Conservation (phyloP, 2,797 vertebrate species). For the Neosilurus hyrtlii region DNA sequence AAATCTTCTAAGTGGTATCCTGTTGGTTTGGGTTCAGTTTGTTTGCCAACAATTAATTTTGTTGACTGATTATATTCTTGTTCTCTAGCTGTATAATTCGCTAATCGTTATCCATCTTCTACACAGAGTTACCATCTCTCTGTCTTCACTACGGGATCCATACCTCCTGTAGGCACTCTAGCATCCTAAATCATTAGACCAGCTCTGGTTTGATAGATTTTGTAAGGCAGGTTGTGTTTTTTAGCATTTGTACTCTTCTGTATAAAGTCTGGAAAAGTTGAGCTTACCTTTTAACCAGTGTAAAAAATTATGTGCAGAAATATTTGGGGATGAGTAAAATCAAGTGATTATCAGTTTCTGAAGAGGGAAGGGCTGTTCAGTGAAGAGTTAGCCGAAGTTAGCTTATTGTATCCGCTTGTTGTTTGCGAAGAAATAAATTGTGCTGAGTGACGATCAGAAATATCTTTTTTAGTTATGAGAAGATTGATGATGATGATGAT, state of each 20-base stretch:
- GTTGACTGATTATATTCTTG: not conserved
- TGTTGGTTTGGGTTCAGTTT: not conserved
- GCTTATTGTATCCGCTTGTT: not conserved
- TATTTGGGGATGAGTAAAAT: not conserved
- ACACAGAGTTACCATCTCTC: not conserved
- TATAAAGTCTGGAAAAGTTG: not conserved
- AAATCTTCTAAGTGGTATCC: not conserved
- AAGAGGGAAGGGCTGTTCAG: not conserved
- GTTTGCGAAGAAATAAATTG: not conserved
- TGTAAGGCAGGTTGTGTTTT: not conserved
- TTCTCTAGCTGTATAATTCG: not conserved
- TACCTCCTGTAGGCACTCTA: not conserved
- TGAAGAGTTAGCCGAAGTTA: not conserved
- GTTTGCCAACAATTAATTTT: not conserved
- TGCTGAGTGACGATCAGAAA: not conserved
- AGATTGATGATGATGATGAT: too few relatives aligned
- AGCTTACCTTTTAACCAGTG: not conserved
- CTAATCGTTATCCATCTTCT: not conserved
- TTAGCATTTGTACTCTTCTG: not conserved
- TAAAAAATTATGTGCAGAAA: not conserved
- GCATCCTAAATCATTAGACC: conserved; percentile 5
- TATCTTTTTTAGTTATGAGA: too few relatives aligned
- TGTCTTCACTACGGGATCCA: not conserved
- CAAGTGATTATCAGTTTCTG: not conserved
- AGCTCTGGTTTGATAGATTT: not conserved